Evolutionary conservation across 2,888 invertebrate species (phyloP).

Genomic region (Nasonovia ribisnigri): DNA sequence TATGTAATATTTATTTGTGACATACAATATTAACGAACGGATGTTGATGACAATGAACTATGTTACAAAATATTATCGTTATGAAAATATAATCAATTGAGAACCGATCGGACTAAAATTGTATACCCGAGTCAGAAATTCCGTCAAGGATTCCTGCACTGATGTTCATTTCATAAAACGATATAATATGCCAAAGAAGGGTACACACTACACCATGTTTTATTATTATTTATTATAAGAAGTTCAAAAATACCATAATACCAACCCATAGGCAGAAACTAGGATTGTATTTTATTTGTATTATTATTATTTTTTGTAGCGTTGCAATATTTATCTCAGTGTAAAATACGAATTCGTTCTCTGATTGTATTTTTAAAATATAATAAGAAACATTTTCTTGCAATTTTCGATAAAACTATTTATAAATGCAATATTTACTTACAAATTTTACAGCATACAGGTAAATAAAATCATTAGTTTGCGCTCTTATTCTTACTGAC

Average conservation of each 20-base stretch:
- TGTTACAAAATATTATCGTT: background rate
- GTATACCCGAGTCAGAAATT: background rate
- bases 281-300: background rate
- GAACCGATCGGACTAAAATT: background rate
- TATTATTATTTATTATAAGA: background rate
- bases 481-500: no score
- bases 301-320: background rate
- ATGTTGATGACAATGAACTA: background rate
- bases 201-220: no score
- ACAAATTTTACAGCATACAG: no score
- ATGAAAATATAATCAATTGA: background rate
- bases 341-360: background rate
- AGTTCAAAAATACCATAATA: background rate
- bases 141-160: background rate
- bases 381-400: no score
- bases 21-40: no score
- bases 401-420: background rate
- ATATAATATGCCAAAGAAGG: no score
- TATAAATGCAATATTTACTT: background rate
- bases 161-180: no score
- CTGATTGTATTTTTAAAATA: background rate
- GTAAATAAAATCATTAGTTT: no score
- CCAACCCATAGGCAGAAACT: no score
- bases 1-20: no score
- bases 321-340: background rate